phyloP scores from a whole-genome alignment of 1,140 invertebrate genomes.

The Microplitis mediator region DNA sequence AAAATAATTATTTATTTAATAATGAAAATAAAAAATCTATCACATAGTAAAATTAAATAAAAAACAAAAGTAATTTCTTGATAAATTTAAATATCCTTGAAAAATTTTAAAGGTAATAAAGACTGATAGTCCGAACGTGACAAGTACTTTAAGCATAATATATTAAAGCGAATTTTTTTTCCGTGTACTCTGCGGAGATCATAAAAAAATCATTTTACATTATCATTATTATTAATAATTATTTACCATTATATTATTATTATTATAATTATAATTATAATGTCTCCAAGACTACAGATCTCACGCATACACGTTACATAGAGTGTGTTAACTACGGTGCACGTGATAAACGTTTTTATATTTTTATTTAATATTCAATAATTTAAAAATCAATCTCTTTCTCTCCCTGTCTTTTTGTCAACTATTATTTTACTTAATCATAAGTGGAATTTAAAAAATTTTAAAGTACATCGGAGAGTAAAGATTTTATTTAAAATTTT shows the following conservation, averaged over 20 bases:
- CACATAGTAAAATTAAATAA: too few relatives aligned
- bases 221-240: background rate
- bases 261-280: too few relatives aligned
- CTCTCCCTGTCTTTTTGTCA: background rate
- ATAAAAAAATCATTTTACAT: background rate
- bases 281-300: background rate
- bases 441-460: too few relatives aligned
- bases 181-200: background rate
- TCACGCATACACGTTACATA: slow-evolving; percentile 18
- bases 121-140: too few relatives aligned
- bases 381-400: background rate
- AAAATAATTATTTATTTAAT: too few relatives aligned
- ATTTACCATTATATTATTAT: too few relatives aligned
- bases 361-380: background rate
- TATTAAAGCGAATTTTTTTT: background rate
- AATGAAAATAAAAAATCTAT: too few relatives aligned
- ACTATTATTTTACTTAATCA: too few relatives aligned
- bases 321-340: slow-evolving; percentile 21
- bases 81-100: background rate
- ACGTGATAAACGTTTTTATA: slow-evolving; percentile 7
- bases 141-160: too few relatives aligned
- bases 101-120: background rate
- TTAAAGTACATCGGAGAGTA: too few relatives aligned
- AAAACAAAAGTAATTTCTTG: too few relatives aligned
- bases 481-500: too few relatives aligned